Evolutionary conservation across 2,113 vertebrate genomes (phyloP).

Genomic region (Cyanoliseus patagonus): DNA sequence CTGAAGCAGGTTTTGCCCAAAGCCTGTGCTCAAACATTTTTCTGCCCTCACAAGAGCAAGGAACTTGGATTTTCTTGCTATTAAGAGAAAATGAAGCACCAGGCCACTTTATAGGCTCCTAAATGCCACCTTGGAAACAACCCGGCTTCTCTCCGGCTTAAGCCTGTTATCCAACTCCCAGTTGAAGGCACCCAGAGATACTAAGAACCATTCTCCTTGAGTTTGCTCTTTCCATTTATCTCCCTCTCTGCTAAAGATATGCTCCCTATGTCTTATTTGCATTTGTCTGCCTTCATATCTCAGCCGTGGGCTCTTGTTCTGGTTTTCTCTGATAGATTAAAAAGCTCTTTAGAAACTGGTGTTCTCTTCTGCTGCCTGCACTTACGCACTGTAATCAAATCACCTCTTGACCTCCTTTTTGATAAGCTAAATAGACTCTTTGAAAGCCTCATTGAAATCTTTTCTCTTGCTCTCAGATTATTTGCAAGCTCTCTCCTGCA

Average conservation of each 20-base stretch:
- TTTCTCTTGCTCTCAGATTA: conserved; percentile 45
- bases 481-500: conserved; percentile 13
- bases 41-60: background rate
- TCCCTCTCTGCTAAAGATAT: conserved; percentile 29
- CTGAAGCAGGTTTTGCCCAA: background rate
- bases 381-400: conserved; percentile 62
- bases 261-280: conserved; percentile 32
- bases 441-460: conserved; percentile 9
- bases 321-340: conserved; percentile 44
- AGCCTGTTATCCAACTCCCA: background rate
- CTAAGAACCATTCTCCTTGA: conserved; percentile 8
- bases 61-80: background rate
- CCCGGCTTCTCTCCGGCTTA: background rate
- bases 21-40: background rate
- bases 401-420: conserved; percentile 62
- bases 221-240: conserved; percentile 30
- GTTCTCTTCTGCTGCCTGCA: conserved; percentile 36
- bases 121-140: background rate
- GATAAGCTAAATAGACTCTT: conserved; percentile 61
- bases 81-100: background rate
- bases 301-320: conserved; percentile 9
- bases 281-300: conserved; percentile 53
- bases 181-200: background rate
- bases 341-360: conserved; percentile 55
- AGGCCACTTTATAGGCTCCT: background rate